A percentile compares a stretch with the other conserved stretches of the same genome.
These are phyloP conservation scores for Macrobrachium nipponense DNA, from an alignment of 1,140 invertebrate genomes.

Conservation along the genomic window DNA sequence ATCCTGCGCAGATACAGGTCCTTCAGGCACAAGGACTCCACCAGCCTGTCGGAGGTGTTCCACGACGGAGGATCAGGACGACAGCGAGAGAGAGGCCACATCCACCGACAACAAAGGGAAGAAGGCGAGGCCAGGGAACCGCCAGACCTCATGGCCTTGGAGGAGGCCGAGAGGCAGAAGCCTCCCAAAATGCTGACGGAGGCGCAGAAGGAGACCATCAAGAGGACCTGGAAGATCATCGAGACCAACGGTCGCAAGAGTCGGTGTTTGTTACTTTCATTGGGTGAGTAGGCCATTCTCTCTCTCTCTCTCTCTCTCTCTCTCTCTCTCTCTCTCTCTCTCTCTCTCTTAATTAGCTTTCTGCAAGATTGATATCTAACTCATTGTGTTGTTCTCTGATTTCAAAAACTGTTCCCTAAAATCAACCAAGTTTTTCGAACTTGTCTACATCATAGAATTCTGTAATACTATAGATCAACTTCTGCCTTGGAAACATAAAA, in stretches of 20 bases:
- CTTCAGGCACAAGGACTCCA: slow-evolving; percentile 6
- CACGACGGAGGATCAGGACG: not conserved
- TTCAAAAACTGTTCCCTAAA: too few relatives aligned
- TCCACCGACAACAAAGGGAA: not conserved
- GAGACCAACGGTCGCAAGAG: slow-evolving; percentile 42
- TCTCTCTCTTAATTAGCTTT: too few relatives aligned
- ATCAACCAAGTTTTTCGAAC: too few relatives aligned
- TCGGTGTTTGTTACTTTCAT: slow-evolving; percentile 51
- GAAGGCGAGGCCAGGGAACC: not conserved
- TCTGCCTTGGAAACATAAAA: too few relatives aligned
- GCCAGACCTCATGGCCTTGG: not conserved
- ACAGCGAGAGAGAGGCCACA: not conserved
- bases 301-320: too few relatives aligned
- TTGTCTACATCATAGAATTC: too few relatives aligned
- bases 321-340: too few relatives aligned
- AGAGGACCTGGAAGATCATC: slow-evolving; percentile 53
- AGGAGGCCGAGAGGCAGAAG: not conserved
- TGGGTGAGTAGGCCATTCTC: slow-evolving; percentile 31
- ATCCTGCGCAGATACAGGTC: slow-evolving; percentile 37
- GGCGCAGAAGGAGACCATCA: slow-evolving; percentile 50
- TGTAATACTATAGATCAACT: too few relatives aligned
- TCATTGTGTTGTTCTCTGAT: too few relatives aligned
- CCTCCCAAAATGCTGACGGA: slow-evolving; percentile 66
- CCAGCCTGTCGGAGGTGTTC: not conserved
- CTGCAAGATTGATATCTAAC: too few relatives aligned